Base-by-base conservation (phyloP, 1,140 invertebrate species). In the Diorhabda carinulata region DNA sequence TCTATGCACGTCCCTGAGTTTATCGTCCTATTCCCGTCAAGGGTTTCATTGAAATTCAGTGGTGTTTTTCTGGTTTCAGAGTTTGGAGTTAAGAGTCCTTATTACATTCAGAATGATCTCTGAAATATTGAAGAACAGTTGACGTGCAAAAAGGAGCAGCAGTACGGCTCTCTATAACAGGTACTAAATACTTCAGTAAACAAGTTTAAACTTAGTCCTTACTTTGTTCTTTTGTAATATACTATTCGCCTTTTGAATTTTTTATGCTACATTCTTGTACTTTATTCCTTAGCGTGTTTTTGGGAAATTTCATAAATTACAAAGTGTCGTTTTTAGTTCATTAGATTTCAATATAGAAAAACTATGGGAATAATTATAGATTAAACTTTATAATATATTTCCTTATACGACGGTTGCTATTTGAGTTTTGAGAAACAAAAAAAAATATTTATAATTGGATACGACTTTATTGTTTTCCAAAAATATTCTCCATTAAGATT, bases 151-250 rank as follows among this genome's bases (percentile, higher is more conserved):
- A 43, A 66, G 56, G 58, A 56, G 72, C 72, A 76, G 63, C 74
- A 74, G 71, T 10, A 77, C 76, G 76, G 76, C 76, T 67, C 74
- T 77, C 66, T 77, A 76, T 71, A 77, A 71, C 68, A 77, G 72
- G 76, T 76, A 67, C 76, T 66, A 61, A 56, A 58, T 47, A 70
- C 47, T 69, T 69, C 45, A 40, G 47, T 41, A 52, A 64, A 64
- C 62, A 61, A 61, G 41, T 61, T 61, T 6, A 61, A 61, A 61
- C 25, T 41, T 61, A 40, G 25, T 61, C 5, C 59, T 61, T 41
- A 61, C 59, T 61, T 61, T 61, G 59, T 43, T 5, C 59, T 40
- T 61, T 40, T 61, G 41, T 61, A 43, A 43, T 40, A 61, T 4
- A 52, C 3, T n/a, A 52, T 52, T 52, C 47, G n/a, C n/a, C 47